phyloP scores from a whole-genome alignment of 2,797 vertebrate species.

The Lepidocolaptes lacrymiger region DNA sequence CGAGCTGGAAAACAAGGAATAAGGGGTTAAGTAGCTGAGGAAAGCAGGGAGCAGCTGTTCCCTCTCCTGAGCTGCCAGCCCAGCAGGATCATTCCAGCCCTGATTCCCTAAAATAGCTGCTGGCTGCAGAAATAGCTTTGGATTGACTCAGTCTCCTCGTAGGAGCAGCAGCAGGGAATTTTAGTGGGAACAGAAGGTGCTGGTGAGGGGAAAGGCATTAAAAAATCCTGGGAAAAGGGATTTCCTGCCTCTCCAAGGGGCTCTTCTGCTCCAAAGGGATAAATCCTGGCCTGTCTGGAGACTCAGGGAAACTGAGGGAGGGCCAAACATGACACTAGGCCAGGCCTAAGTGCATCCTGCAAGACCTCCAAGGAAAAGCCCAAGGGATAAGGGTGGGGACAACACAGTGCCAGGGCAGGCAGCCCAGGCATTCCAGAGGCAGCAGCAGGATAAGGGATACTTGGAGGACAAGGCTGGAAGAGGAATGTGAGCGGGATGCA shows the following conservation, averaged over 20 bases:
- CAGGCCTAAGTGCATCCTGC: not conserved
- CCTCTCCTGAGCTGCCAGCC: conserved; percentile 57
- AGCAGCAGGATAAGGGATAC: not conserved
- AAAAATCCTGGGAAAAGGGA: not conserved
- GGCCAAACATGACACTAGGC: not conserved
- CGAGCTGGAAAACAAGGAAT: conserved; percentile 82
- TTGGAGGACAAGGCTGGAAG: not conserved
- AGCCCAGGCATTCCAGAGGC: not conserved
- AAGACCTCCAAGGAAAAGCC: not conserved
- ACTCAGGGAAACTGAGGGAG: not conserved
- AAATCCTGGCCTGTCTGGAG: not conserved
- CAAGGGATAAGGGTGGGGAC: not conserved
- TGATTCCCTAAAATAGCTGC: conserved; percentile 74
- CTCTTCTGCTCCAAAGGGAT: not conserved
- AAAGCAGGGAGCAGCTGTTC: conserved; percentile 64
- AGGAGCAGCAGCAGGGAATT: not conserved
- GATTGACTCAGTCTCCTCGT: conserved; percentile 62
- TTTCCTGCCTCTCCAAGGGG: not conserved
- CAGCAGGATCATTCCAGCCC: conserved; percentile 53
- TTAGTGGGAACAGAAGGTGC: not conserved
- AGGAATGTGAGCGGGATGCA: not conserved
- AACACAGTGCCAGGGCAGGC: not conserved
- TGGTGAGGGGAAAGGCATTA: not conserved
- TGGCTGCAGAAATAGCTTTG: conserved; percentile 70
- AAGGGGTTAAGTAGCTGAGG: conserved; percentile 43